These are phyloP conservation scores for Papilio elwesi DNA, from an alignment of 2,888 invertebrate species.

Conservation along the genomic window DNA sequence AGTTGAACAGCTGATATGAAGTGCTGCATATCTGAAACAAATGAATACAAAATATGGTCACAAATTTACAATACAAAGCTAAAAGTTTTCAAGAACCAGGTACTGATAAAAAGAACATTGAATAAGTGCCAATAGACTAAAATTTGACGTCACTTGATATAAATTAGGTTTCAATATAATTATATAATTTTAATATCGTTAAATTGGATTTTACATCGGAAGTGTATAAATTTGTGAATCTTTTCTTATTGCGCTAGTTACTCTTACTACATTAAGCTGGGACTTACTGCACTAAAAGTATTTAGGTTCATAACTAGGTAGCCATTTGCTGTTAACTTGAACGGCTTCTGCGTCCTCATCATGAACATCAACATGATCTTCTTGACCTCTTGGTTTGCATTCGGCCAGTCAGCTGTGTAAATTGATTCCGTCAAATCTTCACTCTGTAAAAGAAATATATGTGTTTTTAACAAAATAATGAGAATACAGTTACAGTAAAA, in stretches of 20 bases:
- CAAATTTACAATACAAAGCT: conserved; percentile 9
- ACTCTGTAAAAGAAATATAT: conserved; percentile 57
- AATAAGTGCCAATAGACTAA: too few relatives aligned
- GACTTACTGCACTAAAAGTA: conserved; percentile 70
- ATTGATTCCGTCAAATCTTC: conserved; percentile 59
- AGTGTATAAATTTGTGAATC: too few relatives aligned
- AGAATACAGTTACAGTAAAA: too few relatives aligned
- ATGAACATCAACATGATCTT: conserved; percentile 64
- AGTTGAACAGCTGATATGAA: conserved; percentile 73
- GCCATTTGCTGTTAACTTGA: conserved; percentile 67
- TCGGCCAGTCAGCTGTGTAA: conserved; percentile 67
- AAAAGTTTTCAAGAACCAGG: too few relatives aligned
- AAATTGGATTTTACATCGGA: too few relatives aligned
- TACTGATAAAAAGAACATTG: neutral
- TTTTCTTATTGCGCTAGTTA: too few relatives aligned
- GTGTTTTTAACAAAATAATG: neutral
- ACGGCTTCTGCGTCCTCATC: conserved; percentile 67
- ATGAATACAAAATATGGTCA: too few relatives aligned
- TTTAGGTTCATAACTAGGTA: conserved; percentile 69
- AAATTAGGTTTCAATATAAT: neutral
- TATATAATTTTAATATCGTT: too few relatives aligned
- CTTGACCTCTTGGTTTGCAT: conserved; percentile 62
- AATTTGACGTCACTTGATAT: neutral
- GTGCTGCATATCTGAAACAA: conserved; percentile 72
- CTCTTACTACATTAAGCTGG: too few relatives aligned